These are phyloP conservation scores for Gyrodactylus bullatarudis DNA, from an alignment of 1,140 invertebrate genomes.

Conservation along the genomic window DNA sequence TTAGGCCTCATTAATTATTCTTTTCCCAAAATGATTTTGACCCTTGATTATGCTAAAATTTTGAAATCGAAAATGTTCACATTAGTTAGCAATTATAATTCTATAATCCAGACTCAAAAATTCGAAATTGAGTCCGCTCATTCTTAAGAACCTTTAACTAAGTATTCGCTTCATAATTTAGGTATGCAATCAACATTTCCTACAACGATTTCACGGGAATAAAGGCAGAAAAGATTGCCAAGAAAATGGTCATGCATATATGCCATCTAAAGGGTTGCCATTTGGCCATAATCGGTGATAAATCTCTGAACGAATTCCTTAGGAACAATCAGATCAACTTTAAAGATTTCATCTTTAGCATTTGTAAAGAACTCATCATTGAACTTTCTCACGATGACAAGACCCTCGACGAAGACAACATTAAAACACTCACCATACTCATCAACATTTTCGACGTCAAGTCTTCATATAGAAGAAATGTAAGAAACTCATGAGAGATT, in stretches of 20 bases:
- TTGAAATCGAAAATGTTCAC: no score
- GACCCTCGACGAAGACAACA: not conserved
- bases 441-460: not conserved
- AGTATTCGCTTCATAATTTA: no score
- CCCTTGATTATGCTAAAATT: no score
- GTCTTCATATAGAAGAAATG: not conserved
- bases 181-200: not conserved
- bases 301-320: not conserved
- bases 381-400: not conserved
- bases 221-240: not conserved
- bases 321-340: not conserved
- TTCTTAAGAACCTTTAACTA: no score
- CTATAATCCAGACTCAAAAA: no score
- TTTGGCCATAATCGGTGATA: not conserved
- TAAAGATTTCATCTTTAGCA: not conserved
- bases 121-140: no score
- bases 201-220: not conserved
- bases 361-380: not conserved
- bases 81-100: no score
- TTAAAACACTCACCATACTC: not conserved
- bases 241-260: not conserved
- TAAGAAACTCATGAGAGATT: no score
- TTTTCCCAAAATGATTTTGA: not conserved
- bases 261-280: not conserved
- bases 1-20: not conserved